phyloP scores from a whole-genome alignment of 2,797 vertebrate species.

The Liparis tanakae region DNA sequence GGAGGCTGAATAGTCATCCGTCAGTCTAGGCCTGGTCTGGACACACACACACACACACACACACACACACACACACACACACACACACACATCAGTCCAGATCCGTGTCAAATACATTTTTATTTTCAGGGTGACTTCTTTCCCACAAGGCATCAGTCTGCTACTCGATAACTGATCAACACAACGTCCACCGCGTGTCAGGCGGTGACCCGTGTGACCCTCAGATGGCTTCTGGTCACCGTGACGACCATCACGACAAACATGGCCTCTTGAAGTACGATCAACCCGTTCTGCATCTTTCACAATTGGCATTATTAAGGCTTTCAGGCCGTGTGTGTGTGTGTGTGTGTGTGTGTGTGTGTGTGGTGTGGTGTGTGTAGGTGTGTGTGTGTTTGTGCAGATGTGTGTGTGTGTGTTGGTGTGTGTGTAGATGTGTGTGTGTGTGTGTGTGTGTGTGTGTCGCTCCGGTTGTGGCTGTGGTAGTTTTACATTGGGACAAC shows the following conservation, averaged over 20 bases:
- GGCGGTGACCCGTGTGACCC: constrained; percentile 29
- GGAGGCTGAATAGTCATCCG: constrained; percentile 5
- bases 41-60: constrained; percentile 35
- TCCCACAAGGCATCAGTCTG: constrained; percentile 66
- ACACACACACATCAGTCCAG: constrained; percentile 40
- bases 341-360: constrained; percentile 35
- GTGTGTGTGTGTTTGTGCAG: constrained; percentile 36
- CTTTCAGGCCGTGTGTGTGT: constrained; percentile 38
- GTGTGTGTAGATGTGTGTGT: too few relatives aligned
- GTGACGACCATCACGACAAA: constrained; percentile 50
- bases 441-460: constrained; percentile 33
- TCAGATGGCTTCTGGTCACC: constrained; percentile 44
- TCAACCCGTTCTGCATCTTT: constrained; percentile 22
- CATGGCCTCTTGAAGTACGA: too few relatives aligned
- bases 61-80: constrained; percentile 50
- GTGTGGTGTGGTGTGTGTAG: too few relatives aligned
- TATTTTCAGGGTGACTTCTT: constrained; percentile 76
- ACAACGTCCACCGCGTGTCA: constrained; percentile 57
- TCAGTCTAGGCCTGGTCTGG: neutral
- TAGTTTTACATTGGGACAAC: constrained; percentile 66
- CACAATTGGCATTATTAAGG: constrained; percentile 52
- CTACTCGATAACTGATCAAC: constrained; percentile 70
- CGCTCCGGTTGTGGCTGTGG: constrained; percentile 75
- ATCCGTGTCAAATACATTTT: constrained; percentile 72
- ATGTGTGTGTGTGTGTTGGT: constrained; percentile 36